Conservation (phyloP, 2,113 vertebrate species). For the Colossoma macropomum region DNA sequence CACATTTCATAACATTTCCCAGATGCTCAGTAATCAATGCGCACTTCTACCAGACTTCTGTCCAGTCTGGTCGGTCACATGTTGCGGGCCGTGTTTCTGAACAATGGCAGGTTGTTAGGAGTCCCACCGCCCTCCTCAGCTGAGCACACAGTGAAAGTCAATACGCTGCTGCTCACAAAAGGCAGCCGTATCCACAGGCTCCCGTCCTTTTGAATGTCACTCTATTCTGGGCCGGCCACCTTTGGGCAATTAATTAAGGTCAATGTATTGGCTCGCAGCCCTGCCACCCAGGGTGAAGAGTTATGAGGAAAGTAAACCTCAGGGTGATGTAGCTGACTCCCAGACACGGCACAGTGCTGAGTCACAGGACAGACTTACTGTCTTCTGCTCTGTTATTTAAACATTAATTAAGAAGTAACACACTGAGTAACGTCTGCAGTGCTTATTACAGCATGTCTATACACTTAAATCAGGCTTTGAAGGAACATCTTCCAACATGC, state of each 20-base stretch:
- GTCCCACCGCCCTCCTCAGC: conserved; percentile 11
- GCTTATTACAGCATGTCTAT: no score
- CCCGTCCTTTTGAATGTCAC: conserved; percentile 60
- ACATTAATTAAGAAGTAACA: neutral
- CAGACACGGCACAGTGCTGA: conserved; percentile 20
- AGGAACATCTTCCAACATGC: no score
- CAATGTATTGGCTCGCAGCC: conserved; percentile 33
- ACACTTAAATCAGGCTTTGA: no score
- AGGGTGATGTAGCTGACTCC: conserved; percentile 49
- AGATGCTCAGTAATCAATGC: neutral
- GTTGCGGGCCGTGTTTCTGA: conserved; percentile 30
- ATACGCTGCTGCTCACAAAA: conserved; percentile 46
- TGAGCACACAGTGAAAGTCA: conserved; percentile 56
- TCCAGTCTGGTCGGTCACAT: neutral
- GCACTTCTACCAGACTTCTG: neutral
- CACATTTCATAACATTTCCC: no score
- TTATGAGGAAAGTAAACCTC: conserved; percentile 39
- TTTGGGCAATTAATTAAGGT: conserved; percentile 55
- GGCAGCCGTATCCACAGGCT: conserved; percentile 42
- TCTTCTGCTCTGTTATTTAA: neutral
- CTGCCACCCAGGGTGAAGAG: conserved; percentile 56
- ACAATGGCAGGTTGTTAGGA: conserved; percentile 14
- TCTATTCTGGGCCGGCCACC: conserved; percentile 47
- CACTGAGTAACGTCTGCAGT: no score
- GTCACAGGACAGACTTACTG: neutral